Evolutionary conservation across 2,888 invertebrate genomes (phyloP).

Genomic region (Anoplius nigerrimus): DNA sequence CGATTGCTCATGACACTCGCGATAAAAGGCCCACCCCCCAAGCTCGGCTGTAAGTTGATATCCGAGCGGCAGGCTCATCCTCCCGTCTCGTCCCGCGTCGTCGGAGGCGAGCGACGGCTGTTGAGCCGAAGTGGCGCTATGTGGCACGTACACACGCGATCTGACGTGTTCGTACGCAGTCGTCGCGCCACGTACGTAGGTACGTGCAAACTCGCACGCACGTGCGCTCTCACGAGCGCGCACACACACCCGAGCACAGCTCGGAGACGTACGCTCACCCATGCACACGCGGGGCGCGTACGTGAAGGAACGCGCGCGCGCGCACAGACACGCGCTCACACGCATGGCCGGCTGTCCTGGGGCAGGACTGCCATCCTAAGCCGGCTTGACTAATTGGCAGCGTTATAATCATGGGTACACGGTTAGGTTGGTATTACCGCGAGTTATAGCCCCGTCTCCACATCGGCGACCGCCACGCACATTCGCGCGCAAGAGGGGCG

Average conservation of each 20-base stretch:
- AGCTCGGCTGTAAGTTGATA: too few relatives aligned
- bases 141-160: too few relatives aligned
- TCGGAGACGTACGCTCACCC: too few relatives aligned
- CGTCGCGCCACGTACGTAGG: not conserved
- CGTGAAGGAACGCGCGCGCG: conserved; percentile 10
- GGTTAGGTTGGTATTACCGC: conserved; percentile 75
- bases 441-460: conserved; percentile 71
- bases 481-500: conserved; percentile 59
- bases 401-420: conserved; percentile 75
- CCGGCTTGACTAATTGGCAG: conserved; percentile 75
- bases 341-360: conserved; percentile 57
- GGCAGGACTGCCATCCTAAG: conserved; percentile 71
- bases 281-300: not conserved
- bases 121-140: too few relatives aligned
- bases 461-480: conserved; percentile 58
- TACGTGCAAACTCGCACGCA: conserved; percentile 3
- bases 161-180: too few relatives aligned
- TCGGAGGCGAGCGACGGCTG: too few relatives aligned
- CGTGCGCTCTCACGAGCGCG: not conserved
- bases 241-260: not conserved
- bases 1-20: too few relatives aligned
- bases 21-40: too few relatives aligned
- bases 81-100: too few relatives aligned
- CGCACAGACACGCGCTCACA: not conserved
- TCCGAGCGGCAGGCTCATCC: too few relatives aligned